These are phyloP conservation scores for Mastomys natalensis DNA, from an alignment of 2,113 vertebrate genomes.

Conservation along the genomic window DNA sequence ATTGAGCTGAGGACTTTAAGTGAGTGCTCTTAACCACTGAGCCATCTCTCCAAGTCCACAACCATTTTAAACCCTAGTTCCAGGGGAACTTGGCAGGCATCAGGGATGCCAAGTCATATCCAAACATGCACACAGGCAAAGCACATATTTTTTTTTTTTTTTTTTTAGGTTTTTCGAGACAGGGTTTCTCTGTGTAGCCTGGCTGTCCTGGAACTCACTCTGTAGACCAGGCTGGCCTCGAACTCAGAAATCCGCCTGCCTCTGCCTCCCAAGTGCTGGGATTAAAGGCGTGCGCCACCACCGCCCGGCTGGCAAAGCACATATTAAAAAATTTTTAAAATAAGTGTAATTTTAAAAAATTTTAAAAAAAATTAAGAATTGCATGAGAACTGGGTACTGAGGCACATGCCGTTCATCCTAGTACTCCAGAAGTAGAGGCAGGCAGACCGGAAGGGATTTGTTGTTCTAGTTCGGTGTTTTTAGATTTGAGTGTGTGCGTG, in stretches of 20 bases:
- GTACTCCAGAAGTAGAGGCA: not conserved
- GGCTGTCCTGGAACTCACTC: too few relatives aligned
- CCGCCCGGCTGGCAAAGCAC: too few relatives aligned
- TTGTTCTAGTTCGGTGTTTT: not conserved
- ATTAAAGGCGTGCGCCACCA: too few relatives aligned
- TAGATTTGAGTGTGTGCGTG: not conserved
- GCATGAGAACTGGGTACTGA: not conserved
- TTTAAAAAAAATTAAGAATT: not conserved
- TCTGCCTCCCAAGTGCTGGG: too few relatives aligned
- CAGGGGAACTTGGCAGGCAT: not conserved
- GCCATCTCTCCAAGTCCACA: too few relatives aligned
- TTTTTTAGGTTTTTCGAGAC: too few relatives aligned
- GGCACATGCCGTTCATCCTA: not conserved
- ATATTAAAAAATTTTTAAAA: not conserved
- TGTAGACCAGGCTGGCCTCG: too few relatives aligned
- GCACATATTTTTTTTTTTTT: too few relatives aligned
- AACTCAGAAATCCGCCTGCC: too few relatives aligned
- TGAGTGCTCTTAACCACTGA: too few relatives aligned
- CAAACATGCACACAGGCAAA: not conserved
- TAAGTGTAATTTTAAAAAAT: not conserved
- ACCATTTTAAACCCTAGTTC: not conserved
- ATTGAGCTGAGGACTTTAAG: too few relatives aligned
- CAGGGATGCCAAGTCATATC: not conserved
- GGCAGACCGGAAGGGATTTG: not conserved
- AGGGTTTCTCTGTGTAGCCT: too few relatives aligned